A percentile compares a stretch with the other conserved stretches of the same genome.
Conservation (phyloP, 2,113 vertebrate species). For the Romanogobio albipinnatus region DNA sequence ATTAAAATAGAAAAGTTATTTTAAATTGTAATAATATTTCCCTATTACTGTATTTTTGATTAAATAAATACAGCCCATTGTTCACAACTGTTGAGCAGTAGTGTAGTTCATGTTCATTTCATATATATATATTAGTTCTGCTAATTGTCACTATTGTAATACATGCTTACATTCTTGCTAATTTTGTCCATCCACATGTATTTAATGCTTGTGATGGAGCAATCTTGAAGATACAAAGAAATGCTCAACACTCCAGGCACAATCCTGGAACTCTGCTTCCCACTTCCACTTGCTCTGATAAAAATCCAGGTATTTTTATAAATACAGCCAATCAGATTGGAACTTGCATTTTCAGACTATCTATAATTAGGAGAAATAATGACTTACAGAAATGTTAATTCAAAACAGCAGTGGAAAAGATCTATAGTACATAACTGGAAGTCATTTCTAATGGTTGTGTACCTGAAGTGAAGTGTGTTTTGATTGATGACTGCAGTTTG, state of each 20-base stretch:
- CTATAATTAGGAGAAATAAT: background rate
- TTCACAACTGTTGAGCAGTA: background rate
- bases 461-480: slow-evolving; percentile 5
- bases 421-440: background rate
- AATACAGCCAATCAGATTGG: background rate
- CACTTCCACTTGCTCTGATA: background rate
- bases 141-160: no score
- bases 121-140: no score
- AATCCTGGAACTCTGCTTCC: no score
- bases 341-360: background rate
- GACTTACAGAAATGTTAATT: background rate
- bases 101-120: no score
- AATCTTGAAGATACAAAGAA: no score
- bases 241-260: no score
- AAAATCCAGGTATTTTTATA: background rate
- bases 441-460: slow-evolving; percentile 14
- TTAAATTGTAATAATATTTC: background rate
- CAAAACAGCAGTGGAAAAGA: background rate
- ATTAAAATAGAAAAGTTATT: background rate
- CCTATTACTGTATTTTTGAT: background rate
- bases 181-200: no score
- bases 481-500: background rate
- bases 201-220: no score
- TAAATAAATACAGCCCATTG: background rate
- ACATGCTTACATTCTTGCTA: no score